These are phyloP conservation scores for Lethenteron reissneri DNA, from an alignment of 2,113 vertebrate species.

Conservation along the genomic window DNA sequence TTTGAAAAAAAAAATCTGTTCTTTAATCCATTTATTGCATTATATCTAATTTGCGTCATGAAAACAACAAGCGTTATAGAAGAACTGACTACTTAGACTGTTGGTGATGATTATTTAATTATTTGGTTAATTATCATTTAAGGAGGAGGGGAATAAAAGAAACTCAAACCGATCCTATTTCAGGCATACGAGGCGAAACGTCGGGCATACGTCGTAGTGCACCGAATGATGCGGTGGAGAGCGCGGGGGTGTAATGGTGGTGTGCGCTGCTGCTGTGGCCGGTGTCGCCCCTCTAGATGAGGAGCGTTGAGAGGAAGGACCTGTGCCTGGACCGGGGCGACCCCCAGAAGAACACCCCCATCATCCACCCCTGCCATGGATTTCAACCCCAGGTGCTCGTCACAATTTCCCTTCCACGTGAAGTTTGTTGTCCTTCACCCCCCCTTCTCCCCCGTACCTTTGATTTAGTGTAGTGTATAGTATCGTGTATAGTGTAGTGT, in stretches of 20 bases:
- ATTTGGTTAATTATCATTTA: background rate
- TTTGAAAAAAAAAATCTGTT: no score
- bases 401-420: no score
- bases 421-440: no score
- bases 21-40: no score
- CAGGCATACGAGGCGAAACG: background rate
- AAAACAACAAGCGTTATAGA: no score
- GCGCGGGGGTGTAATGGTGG: background rate
- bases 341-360: constrained; percentile 78
- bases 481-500: no score
- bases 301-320: constrained; percentile 63
- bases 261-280: background rate
- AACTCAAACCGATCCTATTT: background rate
- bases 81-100: no score
- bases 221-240: background rate
- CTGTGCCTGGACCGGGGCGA: constrained; percentile 82
- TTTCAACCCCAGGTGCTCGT: constrained; percentile 63
- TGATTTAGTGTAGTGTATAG: no score
- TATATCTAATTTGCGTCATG: no score
- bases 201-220: background rate
- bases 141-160: background rate
- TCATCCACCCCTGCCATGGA: constrained; percentile 69
- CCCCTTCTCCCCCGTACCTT: no score
- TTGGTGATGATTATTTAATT: no score
- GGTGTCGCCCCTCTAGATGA: constrained; percentile 30